These are phyloP conservation scores for Ormia ochracea DNA, from an alignment of 2,888 invertebrate species.

Conservation along the genomic window DNA sequence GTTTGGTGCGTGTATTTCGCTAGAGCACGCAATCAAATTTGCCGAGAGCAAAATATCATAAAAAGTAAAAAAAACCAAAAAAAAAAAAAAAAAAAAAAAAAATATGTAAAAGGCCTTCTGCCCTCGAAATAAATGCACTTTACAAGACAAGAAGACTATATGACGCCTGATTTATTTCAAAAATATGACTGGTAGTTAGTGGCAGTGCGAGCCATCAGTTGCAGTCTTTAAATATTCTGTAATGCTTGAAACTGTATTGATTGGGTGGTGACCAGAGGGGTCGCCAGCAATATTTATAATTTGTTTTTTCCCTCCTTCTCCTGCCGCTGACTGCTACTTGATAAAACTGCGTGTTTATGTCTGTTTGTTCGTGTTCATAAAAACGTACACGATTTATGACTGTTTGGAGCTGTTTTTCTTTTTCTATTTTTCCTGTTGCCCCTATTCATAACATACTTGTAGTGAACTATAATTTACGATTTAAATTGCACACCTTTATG, in stretches of 20 bases:
- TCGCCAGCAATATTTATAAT: slow-evolving; percentile 13
- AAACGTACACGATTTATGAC: slow-evolving; percentile 55
- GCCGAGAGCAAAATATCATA: not conserved
- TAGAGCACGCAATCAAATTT: slow-evolving; percentile 55
- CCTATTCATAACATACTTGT: slow-evolving; percentile 19
- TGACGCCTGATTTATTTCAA: slow-evolving; percentile 51
- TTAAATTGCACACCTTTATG: slow-evolving; percentile 55
- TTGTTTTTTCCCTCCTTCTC: not conserved
- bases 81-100: not conserved
- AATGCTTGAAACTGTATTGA: not conserved
- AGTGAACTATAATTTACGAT: slow-evolving; percentile 57
- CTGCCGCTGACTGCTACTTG: not conserved
- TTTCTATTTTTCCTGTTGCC: no score
- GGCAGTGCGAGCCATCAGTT: not conserved
- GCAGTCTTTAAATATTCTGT: slow-evolving; percentile 5
- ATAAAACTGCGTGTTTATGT: slow-evolving; percentile 34
- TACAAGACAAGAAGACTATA: slow-evolving; percentile 46
- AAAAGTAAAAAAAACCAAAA: no score
- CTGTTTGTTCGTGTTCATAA: slow-evolving; percentile 25
- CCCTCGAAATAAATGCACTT: slow-evolving; percentile 16
- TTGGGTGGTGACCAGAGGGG: slow-evolving; percentile 19
- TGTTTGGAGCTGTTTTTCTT: slow-evolving; percentile 25
- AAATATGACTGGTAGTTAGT: slow-evolving; percentile 14
- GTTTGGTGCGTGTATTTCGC: slow-evolving; percentile 60
- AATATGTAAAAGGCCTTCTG: slow-evolving; percentile 6